Conservation (phyloP, 2,797 vertebrate species). For the Coccyzus lansbergi region DNA sequence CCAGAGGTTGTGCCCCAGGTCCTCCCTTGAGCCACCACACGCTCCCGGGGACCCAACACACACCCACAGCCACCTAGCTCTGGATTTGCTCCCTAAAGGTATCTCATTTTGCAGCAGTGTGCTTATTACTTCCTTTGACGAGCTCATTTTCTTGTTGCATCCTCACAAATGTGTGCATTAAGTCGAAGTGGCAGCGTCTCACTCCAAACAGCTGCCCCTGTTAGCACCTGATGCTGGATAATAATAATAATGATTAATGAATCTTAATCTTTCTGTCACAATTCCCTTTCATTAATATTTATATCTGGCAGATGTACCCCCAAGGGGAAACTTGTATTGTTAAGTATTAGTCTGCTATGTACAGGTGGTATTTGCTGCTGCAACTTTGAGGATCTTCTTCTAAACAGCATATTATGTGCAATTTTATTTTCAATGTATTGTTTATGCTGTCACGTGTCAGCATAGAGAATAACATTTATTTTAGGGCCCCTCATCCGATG, state of each 20-base stretch:
- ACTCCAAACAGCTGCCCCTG: neutral
- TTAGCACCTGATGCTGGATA: conserved; percentile 44
- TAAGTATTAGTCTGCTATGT: conserved; percentile 10
- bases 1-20: neutral
- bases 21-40: neutral
- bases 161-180: neutral
- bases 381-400: conserved; percentile 30
- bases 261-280: conserved; percentile 43
- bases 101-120: neutral
- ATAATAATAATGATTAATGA: conserved; percentile 65
- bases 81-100: neutral
- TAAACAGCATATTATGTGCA: neutral
- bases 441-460: neutral
- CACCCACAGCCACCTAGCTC: neutral
- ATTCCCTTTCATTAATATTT: conserved; percentile 60
- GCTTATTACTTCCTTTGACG: neutral
- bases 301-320: conserved; percentile 67
- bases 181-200: neutral
- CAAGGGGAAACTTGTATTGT: conserved; percentile 28
- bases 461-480: conserved; percentile 5
- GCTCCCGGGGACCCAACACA: neutral
- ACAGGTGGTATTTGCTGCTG: conserved; percentile 55
- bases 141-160: neutral
- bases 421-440: conserved; percentile 13
- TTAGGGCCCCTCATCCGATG: neutral